phyloP scores from a whole-genome alignment of 2,888 invertebrate genomes.

The Hesperia comma region DNA sequence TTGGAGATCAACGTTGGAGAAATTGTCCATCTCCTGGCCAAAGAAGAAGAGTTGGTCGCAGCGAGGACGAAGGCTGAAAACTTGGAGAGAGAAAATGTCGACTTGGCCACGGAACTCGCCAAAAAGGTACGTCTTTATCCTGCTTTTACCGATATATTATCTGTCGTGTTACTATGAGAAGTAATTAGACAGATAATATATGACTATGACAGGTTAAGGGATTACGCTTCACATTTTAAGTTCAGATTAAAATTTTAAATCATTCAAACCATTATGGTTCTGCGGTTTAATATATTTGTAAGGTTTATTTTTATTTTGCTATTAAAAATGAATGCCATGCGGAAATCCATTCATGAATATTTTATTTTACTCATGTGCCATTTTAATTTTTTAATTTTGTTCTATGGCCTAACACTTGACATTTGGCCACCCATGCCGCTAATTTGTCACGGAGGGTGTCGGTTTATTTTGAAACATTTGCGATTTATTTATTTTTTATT shows the following conservation, averaged over 20 bases:
- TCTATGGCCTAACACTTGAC: conserved; percentile 24
- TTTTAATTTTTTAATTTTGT: neutral
- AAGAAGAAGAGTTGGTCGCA: conserved; percentile 95
- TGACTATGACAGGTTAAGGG: neutral
- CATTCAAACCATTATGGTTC: conserved; percentile 19
- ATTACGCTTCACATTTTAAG: neutral
- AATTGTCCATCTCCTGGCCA: conserved; percentile 94
- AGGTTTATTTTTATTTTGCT: neutral
- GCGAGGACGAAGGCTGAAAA: conserved; percentile 94
- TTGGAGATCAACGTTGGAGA: conserved; percentile 95
- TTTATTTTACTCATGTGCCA: neutral
- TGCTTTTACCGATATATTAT: neutral
- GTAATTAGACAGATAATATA: conserved; percentile 4
- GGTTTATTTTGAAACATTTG: conserved; percentile 14
- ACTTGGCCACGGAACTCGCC: conserved; percentile 92
- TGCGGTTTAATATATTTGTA: conserved; percentile 30
- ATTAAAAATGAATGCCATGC: neutral
- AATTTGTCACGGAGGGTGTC: conserved; percentile 13
- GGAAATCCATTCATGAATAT: neutral
- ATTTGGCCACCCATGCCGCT: conserved; percentile 21
- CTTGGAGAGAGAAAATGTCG: conserved; percentile 93
- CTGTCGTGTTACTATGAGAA: conserved; percentile 5
- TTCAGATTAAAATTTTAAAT: conserved; percentile 13
- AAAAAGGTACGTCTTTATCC: conserved; percentile 85
- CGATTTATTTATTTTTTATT: neutral